These are phyloP conservation scores for Ips nitidus DNA, from an alignment of 1,140 invertebrate species.

Conservation along the genomic window DNA sequence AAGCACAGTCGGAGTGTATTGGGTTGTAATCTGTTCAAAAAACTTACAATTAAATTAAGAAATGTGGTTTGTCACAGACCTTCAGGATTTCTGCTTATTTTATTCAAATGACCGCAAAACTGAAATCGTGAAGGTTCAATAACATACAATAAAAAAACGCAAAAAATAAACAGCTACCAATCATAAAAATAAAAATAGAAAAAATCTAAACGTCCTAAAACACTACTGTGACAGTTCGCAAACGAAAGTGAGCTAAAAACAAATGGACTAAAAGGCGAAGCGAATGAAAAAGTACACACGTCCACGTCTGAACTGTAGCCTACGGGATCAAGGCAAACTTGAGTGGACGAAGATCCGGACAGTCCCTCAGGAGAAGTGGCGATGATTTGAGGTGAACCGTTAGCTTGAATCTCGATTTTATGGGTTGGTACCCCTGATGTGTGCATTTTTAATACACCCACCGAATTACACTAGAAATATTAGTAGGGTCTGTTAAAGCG, in stretches of 20 bases:
- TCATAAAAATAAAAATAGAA: neutral
- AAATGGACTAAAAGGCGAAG: conserved; percentile 28
- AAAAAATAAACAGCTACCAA: conserved; percentile 4
- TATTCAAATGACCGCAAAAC: neutral
- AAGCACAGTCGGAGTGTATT: conserved; percentile 87
- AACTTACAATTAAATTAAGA: conserved; percentile 17
- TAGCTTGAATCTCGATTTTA: conserved; percentile 57
- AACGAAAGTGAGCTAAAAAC: neutral
- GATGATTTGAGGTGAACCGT: conserved; percentile 56
- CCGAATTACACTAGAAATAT: conserved; percentile 52
- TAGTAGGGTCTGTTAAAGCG: conserved; percentile 8
- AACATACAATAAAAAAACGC: conserved; percentile 7
- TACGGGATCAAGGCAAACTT: conserved; percentile 73
- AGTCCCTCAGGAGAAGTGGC: conserved; percentile 61
- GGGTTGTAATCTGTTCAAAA: conserved; percentile 61
- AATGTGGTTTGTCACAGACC: no score
- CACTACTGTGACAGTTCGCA: neutral
- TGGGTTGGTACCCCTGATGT: conserved; percentile 56
- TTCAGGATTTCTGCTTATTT: neutral
- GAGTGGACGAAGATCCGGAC: conserved; percentile 61
- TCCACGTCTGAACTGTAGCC: conserved; percentile 63
- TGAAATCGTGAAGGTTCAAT: neutral
- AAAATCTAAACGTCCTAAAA: neutral
- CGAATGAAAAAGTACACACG: conserved; percentile 56
- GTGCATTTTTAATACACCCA: conserved; percentile 67